Percentiles rank a stretch among this genome's conserved stretches.
Evolutionary conservation across 1,140 invertebrate species (phyloP).

Genomic region (Anastrepha ludens): DNA sequence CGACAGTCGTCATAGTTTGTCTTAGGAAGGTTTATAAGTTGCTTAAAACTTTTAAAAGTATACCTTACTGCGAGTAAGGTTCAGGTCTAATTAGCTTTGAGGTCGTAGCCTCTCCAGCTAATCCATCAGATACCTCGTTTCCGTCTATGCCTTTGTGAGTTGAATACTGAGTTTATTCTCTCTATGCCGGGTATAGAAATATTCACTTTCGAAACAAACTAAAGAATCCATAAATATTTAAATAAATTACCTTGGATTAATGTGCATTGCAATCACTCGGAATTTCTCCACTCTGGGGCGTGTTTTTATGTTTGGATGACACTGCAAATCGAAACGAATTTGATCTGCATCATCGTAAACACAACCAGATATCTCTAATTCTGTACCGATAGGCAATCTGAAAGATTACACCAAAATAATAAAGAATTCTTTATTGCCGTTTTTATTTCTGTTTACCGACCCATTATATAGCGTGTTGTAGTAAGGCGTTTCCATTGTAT

Average conservation of each 20-base stretch:
- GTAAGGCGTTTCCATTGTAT: conserved; percentile 81
- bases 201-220: background rate
- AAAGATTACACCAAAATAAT: background rate
- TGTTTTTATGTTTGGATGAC: conserved; percentile 79
- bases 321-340: conserved; percentile 85
- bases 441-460: conserved; percentile 58
- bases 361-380: conserved; percentile 81
- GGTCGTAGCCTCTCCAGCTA: too few species aligned
- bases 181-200: background rate
- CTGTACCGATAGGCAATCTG: conserved; percentile 77
- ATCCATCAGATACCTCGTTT: too few species aligned
- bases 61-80: too few species aligned
- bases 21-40: too few species aligned
- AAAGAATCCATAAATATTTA: background rate
- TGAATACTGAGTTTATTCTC: too few species aligned
- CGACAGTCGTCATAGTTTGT: too few species aligned
- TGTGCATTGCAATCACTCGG: conserved; percentile 85
- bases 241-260: conserved; percentile 81
- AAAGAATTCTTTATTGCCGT: background rate
- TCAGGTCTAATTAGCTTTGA: too few species aligned
- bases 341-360: conserved; percentile 83
- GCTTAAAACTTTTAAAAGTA: too few species aligned
- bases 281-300: conserved; percentile 82
- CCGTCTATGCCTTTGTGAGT: too few species aligned
- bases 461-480: conserved; percentile 75